Evolutionary conservation across 2,113 vertebrate genomes (phyloP), one percentile per base, ranked within the genome.

Genomic region (Leucopsar rothschildi): DNA sequence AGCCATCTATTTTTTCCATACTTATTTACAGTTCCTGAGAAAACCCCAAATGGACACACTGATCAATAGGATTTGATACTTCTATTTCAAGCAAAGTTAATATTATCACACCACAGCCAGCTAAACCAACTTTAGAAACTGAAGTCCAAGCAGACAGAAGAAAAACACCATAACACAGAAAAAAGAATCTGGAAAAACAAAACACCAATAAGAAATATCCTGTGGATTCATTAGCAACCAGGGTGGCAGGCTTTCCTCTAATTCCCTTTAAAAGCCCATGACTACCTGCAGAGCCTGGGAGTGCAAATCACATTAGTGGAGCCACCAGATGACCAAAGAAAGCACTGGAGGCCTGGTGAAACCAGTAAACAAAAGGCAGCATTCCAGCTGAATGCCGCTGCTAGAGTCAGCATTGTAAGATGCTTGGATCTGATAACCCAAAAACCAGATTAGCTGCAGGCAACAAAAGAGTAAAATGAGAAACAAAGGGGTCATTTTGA

Each of bases 401-500:
- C 98, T 98, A 97, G 98, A 98, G 96, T 97, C 96, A 91, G 98
- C 98, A 98, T 97, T 98, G 97, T 98, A 97, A 98, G 96, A 97
- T 95, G 97, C 97, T 94, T 88, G 93, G 96, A 97, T 98, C 97
- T 98, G 97, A 98, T 98, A 98, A 97, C 92, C 96, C 95, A 96
- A 97, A 94, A 98, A 97, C 97, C 92, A 98, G 98, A 98, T 98
- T 98, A 98, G 97, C 87, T 95, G 95, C 93, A 95, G 95, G 96
- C 97, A 97, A 98, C 96, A 98, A 95, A 98, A 98, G 98, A 98
- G 94, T 97, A 97, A 98, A 97, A 96, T 94, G 96, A 98, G 88
- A 97, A 98, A 99, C 98, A 99, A 99, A 99, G 98, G 98, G 98
- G 98, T 98, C 98, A 98, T 98, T 99, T 98, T 98, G 98, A 98